Base-by-base conservation (phyloP, 2,888 invertebrate species). In the Microctonus hyperodae region DNA sequence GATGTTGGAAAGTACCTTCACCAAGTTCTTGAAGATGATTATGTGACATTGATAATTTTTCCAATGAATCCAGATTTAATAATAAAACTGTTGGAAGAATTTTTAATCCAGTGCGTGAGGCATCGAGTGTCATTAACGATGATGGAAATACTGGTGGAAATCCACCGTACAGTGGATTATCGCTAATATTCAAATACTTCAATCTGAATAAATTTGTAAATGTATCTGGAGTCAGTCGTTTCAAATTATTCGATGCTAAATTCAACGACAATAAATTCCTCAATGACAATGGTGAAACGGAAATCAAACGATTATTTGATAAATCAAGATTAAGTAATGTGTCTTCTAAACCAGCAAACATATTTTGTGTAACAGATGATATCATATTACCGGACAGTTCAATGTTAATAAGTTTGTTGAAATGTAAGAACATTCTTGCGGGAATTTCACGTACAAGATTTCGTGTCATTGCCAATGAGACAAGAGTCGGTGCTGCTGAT, bases 381-480 rank as follows among this genome's bases (percentile, higher is more conserved):
- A 94, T 83, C 67, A 93, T 88, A 80, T 95, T 95, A 28, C 94
- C 92, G 25, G 92, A 91, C 35, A 96, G 85, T 79, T 95, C 93
- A 71, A 96, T 86, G 73, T 88, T 88, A 69, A 87, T 86, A 57
- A 95, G 85, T 71, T 88, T 89, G 79, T 90, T 90, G 80, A 94
- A 94, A 81, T 91, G 90, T 76, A 91, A 90, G 80, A 96, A 95
- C 1, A 94, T 91, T 25, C 90, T 91, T 0, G 91, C 82, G 0
- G 95, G 95, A 67, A 96, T 86, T 85, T 96, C 95, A 59, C 95
- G 88, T 40, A 96, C 93, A 1, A 96, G 91, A 83, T 96, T 96
- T 70, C 93, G 89, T 0, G 94, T 91, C 33, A 96, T 85, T 0
- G 92, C 90, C 64, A 96, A 85, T n/a, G 89, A 90, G 0, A 91